phyloP scores from a whole-genome alignment of 2,888 invertebrate genomes.

The Harpagoxenus sublaevis region DNA sequence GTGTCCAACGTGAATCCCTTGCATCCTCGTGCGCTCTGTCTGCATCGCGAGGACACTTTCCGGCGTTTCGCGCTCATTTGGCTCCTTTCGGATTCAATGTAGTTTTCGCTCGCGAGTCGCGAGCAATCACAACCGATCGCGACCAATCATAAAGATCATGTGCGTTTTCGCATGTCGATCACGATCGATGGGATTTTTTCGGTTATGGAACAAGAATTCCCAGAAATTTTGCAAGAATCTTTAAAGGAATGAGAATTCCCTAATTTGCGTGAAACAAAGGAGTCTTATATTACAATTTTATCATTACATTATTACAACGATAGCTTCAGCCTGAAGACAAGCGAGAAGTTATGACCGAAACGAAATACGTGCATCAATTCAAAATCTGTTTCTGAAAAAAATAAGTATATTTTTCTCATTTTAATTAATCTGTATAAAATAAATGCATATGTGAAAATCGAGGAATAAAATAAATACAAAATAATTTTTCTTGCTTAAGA shows the following conservation, averaged over 20 bases:
- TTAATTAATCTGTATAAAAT: background rate
- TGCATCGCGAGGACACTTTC: constrained; percentile 11
- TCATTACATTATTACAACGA: background rate
- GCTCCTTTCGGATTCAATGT: background rate
- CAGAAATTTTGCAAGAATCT: constrained; percentile 33
- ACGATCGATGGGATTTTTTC: background rate
- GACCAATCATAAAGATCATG: constrained; percentile 30
- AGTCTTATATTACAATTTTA: constrained; percentile 6
- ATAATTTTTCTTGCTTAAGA: constrained; percentile 22
- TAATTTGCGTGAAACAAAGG: constrained; percentile 44
- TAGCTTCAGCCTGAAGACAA: constrained; percentile 32
- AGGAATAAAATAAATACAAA: constrained; percentile 13
- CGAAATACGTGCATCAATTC: background rate
- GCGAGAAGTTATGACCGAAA: constrained; percentile 9
- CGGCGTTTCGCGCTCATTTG: constrained; percentile 38
- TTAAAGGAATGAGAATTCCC: constrained; percentile 14
- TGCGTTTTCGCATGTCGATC: constrained; percentile 25
- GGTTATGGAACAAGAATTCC: constrained; percentile 5
- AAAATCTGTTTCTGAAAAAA: background rate
- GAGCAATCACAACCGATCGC: constrained; percentile 40
- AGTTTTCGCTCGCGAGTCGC: background rate
- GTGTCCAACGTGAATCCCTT: constrained; percentile 75
- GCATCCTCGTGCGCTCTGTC: background rate
- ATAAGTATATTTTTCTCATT: too few species aligned
- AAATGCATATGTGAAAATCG: background rate